Conservation (phyloP, 2,797 vertebrate species). For the Anguilla marmorata region DNA sequence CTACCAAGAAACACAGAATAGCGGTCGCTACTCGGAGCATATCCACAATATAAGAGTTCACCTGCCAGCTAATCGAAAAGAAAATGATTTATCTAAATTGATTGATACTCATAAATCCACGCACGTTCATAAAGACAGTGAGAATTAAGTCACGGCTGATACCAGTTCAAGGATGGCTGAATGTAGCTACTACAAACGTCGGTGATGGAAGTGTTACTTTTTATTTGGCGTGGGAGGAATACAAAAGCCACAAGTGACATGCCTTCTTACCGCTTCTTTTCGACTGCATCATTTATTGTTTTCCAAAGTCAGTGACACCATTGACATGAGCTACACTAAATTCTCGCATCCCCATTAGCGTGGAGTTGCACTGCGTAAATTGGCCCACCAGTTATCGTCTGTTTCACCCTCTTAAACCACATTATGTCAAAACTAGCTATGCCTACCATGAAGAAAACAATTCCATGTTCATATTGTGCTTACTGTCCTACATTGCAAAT, state of each 20-base stretch:
- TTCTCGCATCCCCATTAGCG: conserved; percentile 27
- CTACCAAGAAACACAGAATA: conserved; percentile 63
- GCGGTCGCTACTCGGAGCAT: conserved; percentile 56
- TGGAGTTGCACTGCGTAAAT: no score
- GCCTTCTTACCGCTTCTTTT: conserved; percentile 42
- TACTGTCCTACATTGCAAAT: no score
- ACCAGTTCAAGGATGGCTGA: conserved; percentile 16
- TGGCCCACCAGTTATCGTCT: conserved; percentile 6
- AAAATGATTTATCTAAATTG: conserved; percentile 19
- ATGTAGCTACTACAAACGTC: conserved; percentile 38
- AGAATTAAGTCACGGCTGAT: conserved; percentile 25
- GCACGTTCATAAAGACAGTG: conserved; percentile 8
- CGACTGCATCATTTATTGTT: conserved; percentile 49
- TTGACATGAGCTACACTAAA: conserved; percentile 46
- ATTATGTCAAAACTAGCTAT: no score
- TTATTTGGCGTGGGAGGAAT: conserved; percentile 61
- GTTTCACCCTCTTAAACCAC: no score
- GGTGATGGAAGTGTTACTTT: conserved; percentile 49
- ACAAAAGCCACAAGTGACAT: conserved; percentile 66
- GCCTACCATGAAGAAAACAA: no score
- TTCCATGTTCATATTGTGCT: no score
- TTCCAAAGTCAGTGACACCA: conserved; percentile 62
- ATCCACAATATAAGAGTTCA: conserved; percentile 5
- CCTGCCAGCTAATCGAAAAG: neutral
- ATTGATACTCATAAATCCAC: conserved; percentile 23